Base-by-base conservation (phyloP, 1,140 invertebrate species). In the Lerema accius region DNA sequence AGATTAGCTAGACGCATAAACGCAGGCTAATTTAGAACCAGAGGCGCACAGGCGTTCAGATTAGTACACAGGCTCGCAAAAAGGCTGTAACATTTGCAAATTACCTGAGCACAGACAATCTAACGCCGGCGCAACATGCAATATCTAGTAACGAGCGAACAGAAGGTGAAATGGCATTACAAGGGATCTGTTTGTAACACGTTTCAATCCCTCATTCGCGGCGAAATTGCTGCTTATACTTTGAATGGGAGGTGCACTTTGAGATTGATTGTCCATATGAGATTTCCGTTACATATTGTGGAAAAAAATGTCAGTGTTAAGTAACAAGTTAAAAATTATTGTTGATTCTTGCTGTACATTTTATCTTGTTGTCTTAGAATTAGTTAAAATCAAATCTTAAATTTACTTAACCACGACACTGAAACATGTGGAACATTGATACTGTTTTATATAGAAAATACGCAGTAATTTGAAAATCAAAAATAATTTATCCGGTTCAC, bases 141-240 rank as follows among this genome's bases (percentile, higher is more conserved):
- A 60, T 60, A 60, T 35, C 56, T n/a, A 49, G 56, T 60, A 60
- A 60, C 56, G 32, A 60, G 50, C 48, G 55, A 45, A 58, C 55
- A 58, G 55, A 58, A 58, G 55, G 53, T 45, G 9, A 13, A 42
- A 43, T 43, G 32, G 15, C 42, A 58, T 46, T 49, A 60, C 56
- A 40, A 49, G 56, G 15, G 49, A 39, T 48, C 56, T 40, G 32
- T 60, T 60, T 63, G 51, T 40, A 48, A 62, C 63, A 56, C 32
- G 65, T 51, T 51, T 45, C 50, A 49, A 51, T 56, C 46, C 50
- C 37, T 51, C 35, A 40, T 58, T 45, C 42, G 46, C 23, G 15
- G 26, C 51, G 13, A 64, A 60, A 60, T 64, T 60, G 49, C 35
- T 43, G 43, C 45, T 10, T 58, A 43, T 16, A 42, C 19, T 55